Evolutionary conservation across 2,113 vertebrate genomes (phyloP).

Genomic region (Anolis sagrei): DNA sequence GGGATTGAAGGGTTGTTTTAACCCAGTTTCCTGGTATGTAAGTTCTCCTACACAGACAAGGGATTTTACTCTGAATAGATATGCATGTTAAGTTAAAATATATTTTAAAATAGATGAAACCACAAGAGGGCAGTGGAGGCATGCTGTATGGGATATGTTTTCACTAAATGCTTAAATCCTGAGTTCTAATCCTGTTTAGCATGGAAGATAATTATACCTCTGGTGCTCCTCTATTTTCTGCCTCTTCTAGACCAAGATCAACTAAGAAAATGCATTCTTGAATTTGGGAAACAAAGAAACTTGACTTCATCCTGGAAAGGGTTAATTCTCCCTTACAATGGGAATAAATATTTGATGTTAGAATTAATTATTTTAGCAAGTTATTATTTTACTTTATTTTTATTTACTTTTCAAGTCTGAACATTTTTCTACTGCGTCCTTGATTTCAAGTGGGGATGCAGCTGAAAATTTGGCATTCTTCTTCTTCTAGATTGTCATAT

Average conservation of each 20-base stretch:
- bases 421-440: not conserved
- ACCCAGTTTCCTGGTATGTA: not conserved
- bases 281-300: not conserved
- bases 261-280: not conserved
- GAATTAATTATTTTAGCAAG: too few species aligned
- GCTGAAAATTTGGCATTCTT: not conserved
- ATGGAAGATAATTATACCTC: not conserved
- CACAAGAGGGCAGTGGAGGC: slow-evolving; percentile 26
- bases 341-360: too few species aligned
- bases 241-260: not conserved
- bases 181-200: slow-evolving; percentile 1
- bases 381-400: not conserved
- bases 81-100: not conserved
- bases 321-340: not conserved
- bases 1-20: not conserved
- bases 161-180: not conserved
- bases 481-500: not conserved
- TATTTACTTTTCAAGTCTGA: not conserved
- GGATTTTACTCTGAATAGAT: not conserved
- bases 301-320: not conserved
- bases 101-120: not conserved
- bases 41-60: not conserved
- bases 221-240: not conserved
- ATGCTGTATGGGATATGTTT: not conserved
- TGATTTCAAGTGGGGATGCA: not conserved